Evolutionary conservation across 1,140 invertebrate genomes (phyloP), one percentile per base, ranked within the genome.

Genomic region (Zophobas morio): DNA sequence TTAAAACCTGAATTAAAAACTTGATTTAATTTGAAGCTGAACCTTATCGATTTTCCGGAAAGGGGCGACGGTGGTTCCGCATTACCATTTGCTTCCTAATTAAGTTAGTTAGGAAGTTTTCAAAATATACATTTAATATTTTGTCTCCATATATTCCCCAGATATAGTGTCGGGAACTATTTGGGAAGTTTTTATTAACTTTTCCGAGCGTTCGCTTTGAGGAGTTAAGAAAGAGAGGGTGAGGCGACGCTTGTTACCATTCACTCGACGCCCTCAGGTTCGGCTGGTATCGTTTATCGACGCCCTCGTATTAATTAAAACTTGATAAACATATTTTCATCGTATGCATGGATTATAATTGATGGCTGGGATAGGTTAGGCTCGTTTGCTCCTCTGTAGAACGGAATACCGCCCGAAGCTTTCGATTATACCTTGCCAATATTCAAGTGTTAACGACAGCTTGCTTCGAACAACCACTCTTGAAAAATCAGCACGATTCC

Each of bases 271-370:
- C 51, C 63, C 40, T 51, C 75, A 76, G 75, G 63, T 74, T 47
- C 76, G 71, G 70, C 35, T 39, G 53, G 56, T 73, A 74, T 78
- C 70, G 76, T 66, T 73, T 78, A 78, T 74, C 76, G 76, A 78
- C 70, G 76, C 71, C 71, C 71, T 53, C 54, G 54, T 72, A 78
- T 78, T 78, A 78, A 78, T 78, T 78, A 78, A 78, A 78, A 74
- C 76, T 78, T 78, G 76, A 78, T 78, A 78, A 78, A 78, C 76
- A 78, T 78, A 78, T 78, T 78, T 78, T 78, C 76, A 49, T 74
- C 70, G 76, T 73, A 57, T 74, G 54, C 53, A 74, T 47, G 53
- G 47, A 72, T 57, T 73, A 78, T 78, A 74, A 78, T 78, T 78
- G 76, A 78, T 78, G 75, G 54, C 66, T 57, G 75, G 47, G 60